These are phyloP conservation scores for Cepphus grylle DNA, from an alignment of 2,113 vertebrate species.

Conservation along the genomic window DNA sequence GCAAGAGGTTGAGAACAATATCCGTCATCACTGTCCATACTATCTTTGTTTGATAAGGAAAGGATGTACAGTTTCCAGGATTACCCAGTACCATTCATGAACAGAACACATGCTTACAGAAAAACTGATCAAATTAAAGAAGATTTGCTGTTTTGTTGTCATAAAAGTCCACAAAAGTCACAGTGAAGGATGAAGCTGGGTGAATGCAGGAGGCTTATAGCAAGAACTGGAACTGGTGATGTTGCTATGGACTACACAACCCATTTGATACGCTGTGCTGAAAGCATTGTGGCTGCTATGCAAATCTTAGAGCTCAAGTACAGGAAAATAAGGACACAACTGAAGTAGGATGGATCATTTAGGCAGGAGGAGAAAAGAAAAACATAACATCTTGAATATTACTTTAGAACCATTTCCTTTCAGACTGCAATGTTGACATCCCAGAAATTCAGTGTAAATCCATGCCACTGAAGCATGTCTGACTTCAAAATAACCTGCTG, in stretches of 20 bases:
- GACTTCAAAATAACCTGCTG: not conserved
- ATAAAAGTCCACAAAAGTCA: not conserved
- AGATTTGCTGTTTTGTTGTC: not conserved
- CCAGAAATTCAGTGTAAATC: constrained; percentile 13
- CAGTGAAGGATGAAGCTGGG: not conserved
- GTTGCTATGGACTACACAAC: not conserved
- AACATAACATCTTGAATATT: not conserved
- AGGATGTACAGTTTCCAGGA: not conserved
- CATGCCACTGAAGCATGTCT: not conserved
- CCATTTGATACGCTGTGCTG: not conserved
- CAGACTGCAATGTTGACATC: not conserved
- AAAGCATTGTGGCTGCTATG: not conserved
- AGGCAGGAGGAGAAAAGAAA: not conserved
- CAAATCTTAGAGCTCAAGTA: constrained; percentile 10
- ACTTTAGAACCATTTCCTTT: not conserved
- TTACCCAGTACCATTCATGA: not conserved
- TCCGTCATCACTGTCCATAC: not conserved
- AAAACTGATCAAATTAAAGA: not conserved
- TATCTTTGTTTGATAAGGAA: not conserved
- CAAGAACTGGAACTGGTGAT: not conserved
- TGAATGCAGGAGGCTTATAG: not conserved
- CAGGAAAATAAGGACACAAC: not conserved
- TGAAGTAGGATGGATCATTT: not conserved
- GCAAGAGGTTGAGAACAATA: not conserved
- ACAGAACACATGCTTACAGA: not conserved